Conservation (phyloP, 2,113 vertebrate genomes). For the Labeo rohita region DNA sequence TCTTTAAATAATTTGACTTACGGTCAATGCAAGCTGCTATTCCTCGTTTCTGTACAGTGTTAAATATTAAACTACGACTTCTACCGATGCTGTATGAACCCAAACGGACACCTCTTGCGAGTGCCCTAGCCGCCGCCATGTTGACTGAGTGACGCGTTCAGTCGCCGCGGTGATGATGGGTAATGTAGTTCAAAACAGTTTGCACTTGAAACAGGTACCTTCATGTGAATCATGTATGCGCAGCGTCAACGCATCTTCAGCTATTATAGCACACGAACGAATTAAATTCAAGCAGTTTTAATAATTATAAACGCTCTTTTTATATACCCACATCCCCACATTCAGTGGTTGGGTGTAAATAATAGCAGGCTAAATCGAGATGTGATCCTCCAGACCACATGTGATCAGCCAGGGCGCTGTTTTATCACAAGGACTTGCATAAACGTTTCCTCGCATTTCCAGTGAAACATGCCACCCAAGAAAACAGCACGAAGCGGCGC, state of each 20-base stretch:
- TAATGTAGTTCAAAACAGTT: constrained; percentile 62
- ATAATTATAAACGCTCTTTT: neutral
- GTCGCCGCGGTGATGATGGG: constrained; percentile 55
- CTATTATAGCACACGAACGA: neutral
- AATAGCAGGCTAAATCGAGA: neutral
- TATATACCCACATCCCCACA: neutral
- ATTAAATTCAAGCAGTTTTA: neutral
- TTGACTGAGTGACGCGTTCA: constrained; percentile 39
- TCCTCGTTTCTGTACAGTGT: constrained; percentile 64
- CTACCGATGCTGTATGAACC: constrained; percentile 55
- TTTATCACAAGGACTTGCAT: neutral
- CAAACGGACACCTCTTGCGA: constrained; percentile 60
- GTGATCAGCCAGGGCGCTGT: neutral
- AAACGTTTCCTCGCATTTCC: neutral
- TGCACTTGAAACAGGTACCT: neutral
- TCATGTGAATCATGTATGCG: constrained; percentile 24
- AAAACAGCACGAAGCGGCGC: constrained; percentile 63
- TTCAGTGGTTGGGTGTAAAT: neutral
- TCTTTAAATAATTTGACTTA: constrained; percentile 63
- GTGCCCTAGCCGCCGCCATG: constrained; percentile 70
- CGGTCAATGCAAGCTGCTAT: constrained; percentile 76
- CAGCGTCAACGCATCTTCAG: constrained; percentile 26
- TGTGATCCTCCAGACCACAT: constrained; percentile 4
- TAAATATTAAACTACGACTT: constrained; percentile 57
- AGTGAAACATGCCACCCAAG: constrained; percentile 74